Percentiles rank a stretch among this genome's conserved stretches.
These are phyloP conservation scores for Limnodromus scolopaceus DNA, from an alignment of 2,797 vertebrate genomes.

Conservation along the genomic window DNA sequence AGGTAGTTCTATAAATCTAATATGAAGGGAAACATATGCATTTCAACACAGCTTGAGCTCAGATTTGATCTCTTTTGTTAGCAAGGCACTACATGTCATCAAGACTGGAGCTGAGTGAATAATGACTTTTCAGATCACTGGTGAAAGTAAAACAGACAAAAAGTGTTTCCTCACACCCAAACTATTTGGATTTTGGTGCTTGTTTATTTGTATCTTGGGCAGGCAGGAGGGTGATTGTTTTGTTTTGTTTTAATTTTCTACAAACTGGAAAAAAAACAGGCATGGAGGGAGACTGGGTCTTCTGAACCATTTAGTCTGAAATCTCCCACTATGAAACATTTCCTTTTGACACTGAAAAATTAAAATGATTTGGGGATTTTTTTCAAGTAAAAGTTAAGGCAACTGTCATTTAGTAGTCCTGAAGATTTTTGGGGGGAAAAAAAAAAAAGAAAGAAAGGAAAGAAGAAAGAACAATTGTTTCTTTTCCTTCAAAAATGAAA, in stretches of 20 bases:
- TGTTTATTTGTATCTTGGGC: not conserved
- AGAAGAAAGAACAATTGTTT: not conserved
- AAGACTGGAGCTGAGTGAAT: not conserved
- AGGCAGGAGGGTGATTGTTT: not conserved
- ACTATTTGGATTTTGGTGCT: not conserved
- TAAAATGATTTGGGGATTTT: accelerated
- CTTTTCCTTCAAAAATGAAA: not conserved
- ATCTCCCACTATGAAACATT: not conserved
- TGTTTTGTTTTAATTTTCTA: not conserved
- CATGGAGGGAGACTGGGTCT: not conserved
- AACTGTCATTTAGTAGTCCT: not conserved
- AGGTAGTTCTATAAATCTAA: not conserved
- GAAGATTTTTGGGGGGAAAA: not conserved
- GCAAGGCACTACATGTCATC: not conserved
- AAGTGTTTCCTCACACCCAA: not conserved
- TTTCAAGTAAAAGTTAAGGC: not conserved
- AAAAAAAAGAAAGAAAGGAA: too few relatives aligned
- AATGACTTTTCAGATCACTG: not conserved
- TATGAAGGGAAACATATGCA: not conserved
- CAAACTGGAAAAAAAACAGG: not conserved
- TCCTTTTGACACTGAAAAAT: not conserved
- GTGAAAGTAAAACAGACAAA: not conserved
- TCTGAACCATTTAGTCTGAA: not conserved
- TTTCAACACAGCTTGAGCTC: not conserved
- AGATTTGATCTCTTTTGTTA: not conserved